Evolutionary conservation across 2,797 vertebrate species (phyloP), one percentile per base, ranked within the genome.

Genomic region (Holocentrus rufus): DNA sequence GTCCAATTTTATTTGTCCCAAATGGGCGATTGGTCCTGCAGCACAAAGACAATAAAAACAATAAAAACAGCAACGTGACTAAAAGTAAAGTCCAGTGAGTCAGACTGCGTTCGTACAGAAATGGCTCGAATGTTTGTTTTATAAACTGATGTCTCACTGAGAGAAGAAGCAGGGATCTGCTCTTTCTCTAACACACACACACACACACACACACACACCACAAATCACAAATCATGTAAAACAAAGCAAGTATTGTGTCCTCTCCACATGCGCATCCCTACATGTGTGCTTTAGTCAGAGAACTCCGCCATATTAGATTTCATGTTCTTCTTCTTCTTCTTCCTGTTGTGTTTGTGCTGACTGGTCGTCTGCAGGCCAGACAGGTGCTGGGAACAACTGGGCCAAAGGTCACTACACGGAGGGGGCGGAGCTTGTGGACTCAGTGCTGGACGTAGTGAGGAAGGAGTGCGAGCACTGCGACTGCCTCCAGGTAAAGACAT

Each of bases 381-480:
- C 96, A 14, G 97, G 97, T 83, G 97, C 97, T 0, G 96, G 97
- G 25, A 98, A 98, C 93, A 98, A 98, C 93, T 98, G 96, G 97
- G 97, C 96, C 3, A 97, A 98, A 91, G 97, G 97, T 88, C 97
- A 98, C 88, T 98, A 98, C 77, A 98, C 97, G 0, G 97, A 98
- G 92, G 97, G 97, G 58, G 97, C 96, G 0, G 97, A 98, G 92
- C 90, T 98, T 10, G 95, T 97, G 74, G 97, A 98, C 84, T 94
- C 96, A 0, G 95, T 97, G 20, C 93, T 98, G 61, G 97, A 98
- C 0, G 90, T 97, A 23, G 95, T 98, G 70, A 94, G 96, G 77
- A 97, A 97, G 82, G 97, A 98, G 90, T 95, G 94, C 0, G 97
- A 98, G 88, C 94, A 95, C 89, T 98, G 97, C 1, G 96, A 98